These are phyloP conservation scores for Anser cygnoides DNA, from an alignment of 2,113 vertebrate genomes.

Conservation along the genomic window DNA sequence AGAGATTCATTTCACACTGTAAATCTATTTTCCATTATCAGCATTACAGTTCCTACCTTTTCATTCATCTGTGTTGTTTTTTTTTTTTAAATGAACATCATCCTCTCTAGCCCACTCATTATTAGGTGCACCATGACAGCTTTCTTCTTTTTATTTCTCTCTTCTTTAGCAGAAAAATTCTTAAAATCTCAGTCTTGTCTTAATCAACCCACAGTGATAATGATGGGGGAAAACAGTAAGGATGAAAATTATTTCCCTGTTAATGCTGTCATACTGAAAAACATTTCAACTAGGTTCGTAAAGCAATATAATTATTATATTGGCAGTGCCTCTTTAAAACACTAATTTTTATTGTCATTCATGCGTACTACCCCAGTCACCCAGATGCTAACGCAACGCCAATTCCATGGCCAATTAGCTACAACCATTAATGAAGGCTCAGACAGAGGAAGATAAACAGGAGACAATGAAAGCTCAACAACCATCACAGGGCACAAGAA, in stretches of 20 bases:
- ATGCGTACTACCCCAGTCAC: neutral
- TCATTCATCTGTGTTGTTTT: neutral
- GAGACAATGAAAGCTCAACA: slow-evolving; percentile 10
- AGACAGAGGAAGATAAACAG: neutral
- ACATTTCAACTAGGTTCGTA: slow-evolving; percentile 8
- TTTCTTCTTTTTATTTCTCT: neutral
- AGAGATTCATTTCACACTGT: neutral
- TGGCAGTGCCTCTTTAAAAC: slow-evolving; percentile 20
- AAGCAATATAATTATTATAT: neutral
- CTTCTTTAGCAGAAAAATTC: neutral
- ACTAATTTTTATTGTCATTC: neutral
- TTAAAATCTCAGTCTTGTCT: neutral
- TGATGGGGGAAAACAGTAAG: neutral
- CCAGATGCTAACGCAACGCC: slow-evolving; percentile 16
- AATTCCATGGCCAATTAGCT: slow-evolving; percentile 31
- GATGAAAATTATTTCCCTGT: neutral
- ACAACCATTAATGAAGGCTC: slow-evolving; percentile 17
- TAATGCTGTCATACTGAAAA: neutral
- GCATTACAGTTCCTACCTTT: neutral
- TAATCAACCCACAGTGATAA: neutral
- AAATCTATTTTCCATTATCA: neutral
- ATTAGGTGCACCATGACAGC: neutral
- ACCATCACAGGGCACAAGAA: neutral
- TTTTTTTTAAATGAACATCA: neutral
- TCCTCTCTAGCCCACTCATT: neutral